These are phyloP conservation scores for Cephus rjabovi DNA, from an alignment of 2,888 invertebrate species.

Conservation along the genomic window DNA sequence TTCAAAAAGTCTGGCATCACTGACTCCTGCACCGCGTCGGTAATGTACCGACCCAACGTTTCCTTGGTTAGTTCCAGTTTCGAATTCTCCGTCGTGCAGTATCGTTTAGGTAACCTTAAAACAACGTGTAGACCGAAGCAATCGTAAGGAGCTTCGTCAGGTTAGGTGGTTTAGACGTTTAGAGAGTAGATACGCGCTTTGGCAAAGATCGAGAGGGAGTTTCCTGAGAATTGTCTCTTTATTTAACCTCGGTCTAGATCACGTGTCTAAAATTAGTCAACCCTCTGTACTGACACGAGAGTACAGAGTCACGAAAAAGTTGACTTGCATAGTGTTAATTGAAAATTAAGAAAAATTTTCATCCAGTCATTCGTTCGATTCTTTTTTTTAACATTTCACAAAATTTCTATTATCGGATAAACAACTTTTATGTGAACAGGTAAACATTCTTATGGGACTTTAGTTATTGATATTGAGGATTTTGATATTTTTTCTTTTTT, in stretches of 20 bases:
- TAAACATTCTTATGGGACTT: neutral
- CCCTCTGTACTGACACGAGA: neutral
- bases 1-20: neutral
- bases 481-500: neutral
- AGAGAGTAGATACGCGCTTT: neutral
- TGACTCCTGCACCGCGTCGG: neutral
- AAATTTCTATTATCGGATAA: neutral
- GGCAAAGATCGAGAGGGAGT: neutral
- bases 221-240: neutral
- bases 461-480: neutral
- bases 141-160: neutral
- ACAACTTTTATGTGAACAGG: neutral
- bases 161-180: neutral
- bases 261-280: neutral
- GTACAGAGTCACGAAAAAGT: neutral
- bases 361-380: neutral
- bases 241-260: neutral
- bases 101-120: neutral
- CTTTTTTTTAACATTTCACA: neutral
- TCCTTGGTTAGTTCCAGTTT: neutral
- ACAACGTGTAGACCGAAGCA: neutral
- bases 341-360: neutral
- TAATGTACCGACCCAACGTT: neutral
- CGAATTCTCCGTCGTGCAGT: neutral
- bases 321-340: neutral